Evolutionary conservation across 2,113 vertebrate species (phyloP), one percentile per base, ranked within the genome.

Genomic region (Tachuris rubrigastra): DNA sequence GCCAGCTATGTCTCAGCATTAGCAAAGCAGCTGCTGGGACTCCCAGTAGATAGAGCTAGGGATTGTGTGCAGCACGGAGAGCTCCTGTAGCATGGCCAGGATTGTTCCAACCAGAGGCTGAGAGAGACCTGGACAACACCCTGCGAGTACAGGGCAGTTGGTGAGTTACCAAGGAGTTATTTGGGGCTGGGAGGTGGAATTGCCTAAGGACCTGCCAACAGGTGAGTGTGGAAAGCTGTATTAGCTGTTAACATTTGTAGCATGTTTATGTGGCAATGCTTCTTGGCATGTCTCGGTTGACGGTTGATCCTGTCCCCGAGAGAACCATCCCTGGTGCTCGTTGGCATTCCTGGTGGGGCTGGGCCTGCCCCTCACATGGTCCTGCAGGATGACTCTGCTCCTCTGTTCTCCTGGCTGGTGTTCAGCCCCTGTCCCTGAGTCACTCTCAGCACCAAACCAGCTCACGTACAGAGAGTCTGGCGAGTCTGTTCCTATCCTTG

Each of bases 41-140:
- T 68, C n/a, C 59, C 60, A 17, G 81, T n/a, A 10, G 5, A 2
- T 4, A 35, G 31, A 23, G 41, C 30, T 78, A 12, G 68, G 76
- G 65, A 7, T 0, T 30, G 55, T 27, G 27, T 23, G 1, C 21
- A 3, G 55, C 73, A 33, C 0, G 0, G 27, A 20, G 55, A 3
- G 42, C 33, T 49, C 69, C 84, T 33, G 3, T 27, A 27, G 59
- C 41, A 2, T 4, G 35, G 41, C 35, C 85, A 31, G 27, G 60
- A 58, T 37, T 13, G 25, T 31, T 59, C 44, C 44, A 23, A 1
- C 77, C 31, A 50, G 60, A 68, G 68, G 50, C 88, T 53, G 63
- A 66, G 31, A 24, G 66, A 83, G 17, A 67, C 66, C 74, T n/a
- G 66, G 60, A 72, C 69, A n/a, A 0, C 69, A 77, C n/a, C 20